These are phyloP conservation scores for Megaptera novaeangliae DNA, from an alignment of 2,113 vertebrate genomes.

Conservation along the genomic window DNA sequence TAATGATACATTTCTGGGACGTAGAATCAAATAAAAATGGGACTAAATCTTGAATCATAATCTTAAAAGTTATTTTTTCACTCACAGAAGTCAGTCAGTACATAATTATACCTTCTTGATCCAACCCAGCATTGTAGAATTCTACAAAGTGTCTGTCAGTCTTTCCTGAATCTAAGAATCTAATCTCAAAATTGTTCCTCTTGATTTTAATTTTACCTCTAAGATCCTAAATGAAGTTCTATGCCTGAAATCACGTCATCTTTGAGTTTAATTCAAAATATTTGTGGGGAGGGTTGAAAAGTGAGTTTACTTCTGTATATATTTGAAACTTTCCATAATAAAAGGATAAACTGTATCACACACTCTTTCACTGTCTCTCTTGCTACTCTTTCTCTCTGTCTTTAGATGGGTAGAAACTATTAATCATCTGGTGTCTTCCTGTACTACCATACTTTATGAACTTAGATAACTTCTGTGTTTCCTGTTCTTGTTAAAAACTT, in stretches of 20 bases:
- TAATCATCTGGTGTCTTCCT: not conserved
- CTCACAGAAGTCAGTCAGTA: not conserved
- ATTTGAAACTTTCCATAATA: not conserved
- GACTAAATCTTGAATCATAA: not conserved
- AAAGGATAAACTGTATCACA: not conserved
- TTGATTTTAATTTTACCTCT: not conserved
- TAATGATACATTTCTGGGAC: not conserved
- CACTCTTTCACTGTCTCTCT: not conserved
- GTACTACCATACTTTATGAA: not conserved
- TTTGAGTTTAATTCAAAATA: not conserved
- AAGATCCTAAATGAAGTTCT: not conserved
- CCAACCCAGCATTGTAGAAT: not conserved
- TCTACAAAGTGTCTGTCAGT: not conserved
- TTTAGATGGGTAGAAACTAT: not conserved
- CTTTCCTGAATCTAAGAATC: not conserved
- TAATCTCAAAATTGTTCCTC: not conserved
- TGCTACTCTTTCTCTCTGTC: not conserved
- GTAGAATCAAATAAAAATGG: not conserved
- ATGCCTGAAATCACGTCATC: not conserved
- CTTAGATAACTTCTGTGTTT: not conserved
- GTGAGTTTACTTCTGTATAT: not conserved
- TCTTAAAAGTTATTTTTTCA: not conserved
- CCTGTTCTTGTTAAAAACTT: conserved; percentile 19
- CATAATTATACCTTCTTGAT: not conserved
- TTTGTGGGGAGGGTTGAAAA: not conserved